Evolutionary conservation across 2,888 invertebrate genomes (phyloP).

Genomic region (Teleiodes luculella): DNA sequence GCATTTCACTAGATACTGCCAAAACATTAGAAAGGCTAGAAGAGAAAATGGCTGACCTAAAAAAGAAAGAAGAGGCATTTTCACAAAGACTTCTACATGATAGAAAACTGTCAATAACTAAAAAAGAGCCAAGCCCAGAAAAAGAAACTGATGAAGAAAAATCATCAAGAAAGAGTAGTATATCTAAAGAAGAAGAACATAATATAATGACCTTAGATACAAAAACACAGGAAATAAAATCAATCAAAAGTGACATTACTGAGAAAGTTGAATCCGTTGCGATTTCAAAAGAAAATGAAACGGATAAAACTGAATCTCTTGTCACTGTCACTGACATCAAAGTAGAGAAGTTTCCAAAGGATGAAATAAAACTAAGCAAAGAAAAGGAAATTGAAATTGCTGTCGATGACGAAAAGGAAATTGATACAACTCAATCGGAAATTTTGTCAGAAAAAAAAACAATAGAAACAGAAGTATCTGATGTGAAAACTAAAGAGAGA

Average conservation of each 20-base stretch:
- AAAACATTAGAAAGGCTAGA: slow-evolving; percentile 69
- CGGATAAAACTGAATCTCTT: background rate
- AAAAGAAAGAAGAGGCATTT: slow-evolving; percentile 46
- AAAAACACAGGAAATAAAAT: too few species aligned
- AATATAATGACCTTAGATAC: too few species aligned
- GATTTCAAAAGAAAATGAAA: too few species aligned
- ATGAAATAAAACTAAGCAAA: background rate
- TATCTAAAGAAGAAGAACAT: too few species aligned
- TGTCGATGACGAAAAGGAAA: background rate
- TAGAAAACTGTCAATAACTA: slow-evolving; percentile 30
- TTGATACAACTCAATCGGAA: background rate
- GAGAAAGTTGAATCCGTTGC: too few species aligned
- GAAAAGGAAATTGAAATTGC: background rate
- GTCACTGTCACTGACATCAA: background rate
- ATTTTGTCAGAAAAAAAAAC: slow-evolving; percentile 11
- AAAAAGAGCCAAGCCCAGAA: slow-evolving; percentile 40
- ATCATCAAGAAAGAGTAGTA: background rate
- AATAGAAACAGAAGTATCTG: slow-evolving; percentile 16
- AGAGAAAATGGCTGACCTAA: slow-evolving; percentile 64
- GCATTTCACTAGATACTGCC: slow-evolving; percentile 54
- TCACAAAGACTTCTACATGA: slow-evolving; percentile 32
- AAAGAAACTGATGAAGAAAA: slow-evolving; percentile 19
- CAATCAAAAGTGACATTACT: too few species aligned
- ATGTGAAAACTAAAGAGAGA: slow-evolving; percentile 14
- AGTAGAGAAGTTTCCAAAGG: background rate